Percentiles rank a stretch among this genome's conserved stretches.
Conservation (phyloP, 2,797 vertebrate genomes). For the Eremophila alpestris region DNA sequence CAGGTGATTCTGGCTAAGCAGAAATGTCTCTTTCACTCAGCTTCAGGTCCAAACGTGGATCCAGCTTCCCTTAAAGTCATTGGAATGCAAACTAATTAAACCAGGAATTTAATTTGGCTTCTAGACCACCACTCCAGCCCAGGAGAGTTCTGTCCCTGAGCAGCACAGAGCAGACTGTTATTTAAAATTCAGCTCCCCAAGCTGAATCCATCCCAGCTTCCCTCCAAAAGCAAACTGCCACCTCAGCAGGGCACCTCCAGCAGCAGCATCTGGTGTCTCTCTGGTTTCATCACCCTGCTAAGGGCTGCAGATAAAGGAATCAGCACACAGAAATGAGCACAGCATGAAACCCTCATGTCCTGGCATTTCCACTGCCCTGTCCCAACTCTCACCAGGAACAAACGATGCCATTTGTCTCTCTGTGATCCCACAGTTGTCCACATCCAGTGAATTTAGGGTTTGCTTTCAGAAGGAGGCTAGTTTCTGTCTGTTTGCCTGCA, state of each 20-base stretch:
- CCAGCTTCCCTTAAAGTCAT: neutral
- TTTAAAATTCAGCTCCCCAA: neutral
- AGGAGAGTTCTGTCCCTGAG: neutral
- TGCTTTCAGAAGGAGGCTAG: neutral
- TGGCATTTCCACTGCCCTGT: neutral
- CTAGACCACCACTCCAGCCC: neutral
- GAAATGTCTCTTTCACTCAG: neutral
- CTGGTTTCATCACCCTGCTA: neutral
- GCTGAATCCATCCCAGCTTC: neutral
- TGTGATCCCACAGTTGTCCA: neutral
- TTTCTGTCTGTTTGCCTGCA: neutral
- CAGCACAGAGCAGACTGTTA: neutral
- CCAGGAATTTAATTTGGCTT: neutral
- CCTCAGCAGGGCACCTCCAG: constrained; percentile 24
- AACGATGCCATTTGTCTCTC: neutral
- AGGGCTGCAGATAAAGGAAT: neutral
- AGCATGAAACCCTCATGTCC: neutral
- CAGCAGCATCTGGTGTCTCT: constrained; percentile 39
- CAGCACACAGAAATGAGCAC: neutral
- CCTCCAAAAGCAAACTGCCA: neutral
- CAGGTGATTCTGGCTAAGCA: neutral
- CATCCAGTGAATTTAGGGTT: neutral
- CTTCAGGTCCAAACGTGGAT: neutral
- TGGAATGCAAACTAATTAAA: neutral
- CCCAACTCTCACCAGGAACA: neutral